Conservation (phyloP, 1,140 invertebrate genomes). For the Venturia canescens region DNA sequence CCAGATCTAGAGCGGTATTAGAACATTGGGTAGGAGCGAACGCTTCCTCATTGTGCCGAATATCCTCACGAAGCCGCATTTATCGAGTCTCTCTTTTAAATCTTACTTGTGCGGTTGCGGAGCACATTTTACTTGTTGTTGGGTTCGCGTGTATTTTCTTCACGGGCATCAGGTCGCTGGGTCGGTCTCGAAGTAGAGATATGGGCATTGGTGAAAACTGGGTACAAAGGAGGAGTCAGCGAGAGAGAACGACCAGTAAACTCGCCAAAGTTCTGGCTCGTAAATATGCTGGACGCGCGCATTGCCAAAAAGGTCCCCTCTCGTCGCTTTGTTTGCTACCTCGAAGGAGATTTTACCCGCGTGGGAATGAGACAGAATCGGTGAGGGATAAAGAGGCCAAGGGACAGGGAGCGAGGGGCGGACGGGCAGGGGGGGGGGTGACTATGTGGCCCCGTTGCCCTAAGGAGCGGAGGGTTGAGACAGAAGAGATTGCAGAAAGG, state of each 20-base stretch:
- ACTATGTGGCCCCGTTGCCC: not conserved
- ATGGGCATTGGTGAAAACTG: not conserved
- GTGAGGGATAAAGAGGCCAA: constrained; percentile 10
- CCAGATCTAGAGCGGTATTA: not conserved
- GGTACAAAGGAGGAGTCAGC: constrained; percentile 1
- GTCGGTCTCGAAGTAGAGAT: constrained; percentile 10
- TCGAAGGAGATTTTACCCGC: constrained; percentile 14
- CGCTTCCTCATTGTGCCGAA: constrained; percentile 33
- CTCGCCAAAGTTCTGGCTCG: constrained; percentile 53
- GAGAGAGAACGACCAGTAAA: constrained; percentile 23
- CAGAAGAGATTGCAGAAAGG: not conserved
- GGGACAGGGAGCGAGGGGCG: no score
- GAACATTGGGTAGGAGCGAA: not conserved
- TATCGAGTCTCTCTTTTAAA: constrained; percentile 30
- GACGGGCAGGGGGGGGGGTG: no score
- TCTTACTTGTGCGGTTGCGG: constrained; percentile 41
- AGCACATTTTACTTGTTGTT: not conserved
- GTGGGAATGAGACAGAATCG: constrained; percentile 34
- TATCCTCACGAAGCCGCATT: constrained; percentile 29
- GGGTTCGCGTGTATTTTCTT: constrained; percentile 13
- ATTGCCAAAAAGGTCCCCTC: constrained; percentile 45
- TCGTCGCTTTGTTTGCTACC: constrained; percentile 47
- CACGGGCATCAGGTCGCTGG: constrained; percentile 39
- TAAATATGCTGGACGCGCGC: constrained; percentile 55
- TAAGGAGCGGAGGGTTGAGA: not conserved